Base-by-base conservation (phyloP, 2,797 vertebrate species). In the Acomys russatus region DNA sequence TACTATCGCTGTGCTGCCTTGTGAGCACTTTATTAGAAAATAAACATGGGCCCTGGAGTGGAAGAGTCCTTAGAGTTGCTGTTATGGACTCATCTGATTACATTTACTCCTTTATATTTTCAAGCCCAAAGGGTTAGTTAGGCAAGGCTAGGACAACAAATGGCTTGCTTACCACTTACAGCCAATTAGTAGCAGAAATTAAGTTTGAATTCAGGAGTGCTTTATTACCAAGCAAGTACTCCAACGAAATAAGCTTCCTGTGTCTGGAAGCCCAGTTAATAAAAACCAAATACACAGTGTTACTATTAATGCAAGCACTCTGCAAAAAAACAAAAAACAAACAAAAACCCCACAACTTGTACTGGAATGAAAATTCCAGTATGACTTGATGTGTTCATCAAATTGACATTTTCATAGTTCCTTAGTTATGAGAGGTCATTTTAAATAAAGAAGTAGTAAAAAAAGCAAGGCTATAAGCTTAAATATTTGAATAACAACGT, bases 361-460 rank as follows among this genome's bases (percentile, higher is more conserved):
- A 85, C 93, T 25, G 93, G 64, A n/a, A n/a, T n/a, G n/a, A n/a
- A n/a, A n/a, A 93, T 95, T 90, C 54, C 71, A 49, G 18, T 83
- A 78, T 64, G 90, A 95, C 79, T 77, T 80, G 28, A 92, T 93
- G 38, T 93, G 87, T 97, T 86, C 28, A 90, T 96, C n/a, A 95
- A 92, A 94, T 8, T 90, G 79, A 85, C 49, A 90, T 74, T 20
- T 54, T 54, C 22, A 63, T 14, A 71, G 3, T 74, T 88, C 44
- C 51, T 88, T 63, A 88, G n/a, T 76, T 85, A 83, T 51, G 6
- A 90, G 30, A 85, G 63, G 2, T 35, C 12, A 23, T 79, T 90
- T 56, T 78, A 88, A 88, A 88, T 83, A 91, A 95, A 90, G 44
- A 56, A 97, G 91, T 61, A 83, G n/a, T 76, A 28, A 17, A 94